A percentile compares a stretch with the other conserved stretches of the same genome.
phyloP scores from a whole-genome alignment of 2,113 vertebrate species.

The Onychostoma macrolepis region DNA sequence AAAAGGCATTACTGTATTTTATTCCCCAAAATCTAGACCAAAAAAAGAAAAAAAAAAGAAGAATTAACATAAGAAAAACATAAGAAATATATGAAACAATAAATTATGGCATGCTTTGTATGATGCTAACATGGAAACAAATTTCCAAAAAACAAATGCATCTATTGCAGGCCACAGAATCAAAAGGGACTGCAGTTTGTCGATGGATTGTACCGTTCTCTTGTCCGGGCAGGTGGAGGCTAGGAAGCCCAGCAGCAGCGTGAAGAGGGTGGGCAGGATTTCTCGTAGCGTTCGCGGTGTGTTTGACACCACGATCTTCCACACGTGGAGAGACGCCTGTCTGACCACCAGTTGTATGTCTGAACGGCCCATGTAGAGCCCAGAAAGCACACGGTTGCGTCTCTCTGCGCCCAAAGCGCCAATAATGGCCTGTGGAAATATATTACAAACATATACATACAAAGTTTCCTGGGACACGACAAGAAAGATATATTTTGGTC shows the following conservation, averaged over 20 bases:
- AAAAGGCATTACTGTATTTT: no score
- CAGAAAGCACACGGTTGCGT: constrained; percentile 93
- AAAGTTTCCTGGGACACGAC: not conserved
- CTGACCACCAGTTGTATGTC: constrained; percentile 96
- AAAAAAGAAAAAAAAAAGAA: no score
- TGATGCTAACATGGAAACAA: not conserved
- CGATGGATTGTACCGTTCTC: constrained; percentile 80
- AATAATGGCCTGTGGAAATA: constrained; percentile 86
- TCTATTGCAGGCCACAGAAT: not conserved
- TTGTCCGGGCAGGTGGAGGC: constrained; percentile 97
- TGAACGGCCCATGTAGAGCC: constrained; percentile 97
- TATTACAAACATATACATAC: not conserved
- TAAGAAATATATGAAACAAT: no score
- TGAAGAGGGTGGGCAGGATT: constrained; percentile 94
- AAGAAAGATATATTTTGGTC: not conserved
- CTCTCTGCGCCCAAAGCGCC: constrained; percentile 89
- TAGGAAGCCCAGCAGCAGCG: constrained; percentile 92
- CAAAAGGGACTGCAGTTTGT: not conserved
- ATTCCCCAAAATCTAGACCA: no score
- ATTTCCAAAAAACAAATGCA: not conserved
- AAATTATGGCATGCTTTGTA: not conserved
- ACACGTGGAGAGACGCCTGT: constrained; percentile 95
- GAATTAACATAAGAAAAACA: no score
- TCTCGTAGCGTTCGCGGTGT: constrained; percentile 94
- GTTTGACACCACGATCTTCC: constrained; percentile 98